Conservation (phyloP, 2,888 invertebrate species). For the Tanytarsus gracilentus region DNA sequence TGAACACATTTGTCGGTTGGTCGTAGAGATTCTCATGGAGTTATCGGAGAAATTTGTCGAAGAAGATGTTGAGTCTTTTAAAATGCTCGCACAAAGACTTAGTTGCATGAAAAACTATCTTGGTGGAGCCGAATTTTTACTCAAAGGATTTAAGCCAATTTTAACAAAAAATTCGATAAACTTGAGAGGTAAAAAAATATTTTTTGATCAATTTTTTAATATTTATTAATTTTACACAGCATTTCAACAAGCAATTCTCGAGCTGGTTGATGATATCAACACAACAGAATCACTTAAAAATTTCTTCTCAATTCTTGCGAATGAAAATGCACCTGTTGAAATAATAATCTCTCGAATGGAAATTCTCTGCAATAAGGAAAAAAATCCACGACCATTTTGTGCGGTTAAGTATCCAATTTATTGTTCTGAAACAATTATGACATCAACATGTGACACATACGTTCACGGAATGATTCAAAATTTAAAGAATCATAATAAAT, state of each 20-base stretch:
- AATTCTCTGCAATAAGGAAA: conserved; percentile 42
- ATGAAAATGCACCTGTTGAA: conserved; percentile 47
- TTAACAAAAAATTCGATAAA: conserved; percentile 31
- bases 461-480: conserved; percentile 38
- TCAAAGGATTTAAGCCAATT: conserved; percentile 40
- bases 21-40: conserved; percentile 41
- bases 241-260: conserved; percentile 55
- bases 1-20: conserved; percentile 39
- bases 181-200: not conserved
- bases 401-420: conserved; percentile 37
- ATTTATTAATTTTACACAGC: conserved; percentile 42
- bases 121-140: conserved; percentile 40
- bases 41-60: conserved; percentile 37
- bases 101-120: conserved; percentile 41
- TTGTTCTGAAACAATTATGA: conserved; percentile 36
- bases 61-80: conserved; percentile 37
- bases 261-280: conserved; percentile 48
- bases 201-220: conserved; percentile 13
- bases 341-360: conserved; percentile 49
- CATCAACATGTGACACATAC: conserved; percentile 36
- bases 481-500: conserved; percentile 38
- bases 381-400: conserved; percentile 36
- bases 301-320: conserved; percentile 52
- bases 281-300: conserved; percentile 45
- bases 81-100: conserved; percentile 39